A percentile compares a stretch with the other conserved stretches of the same genome.
These are phyloP conservation scores for Erannis defoliaria DNA, from an alignment of 2,888 invertebrate species.

Conservation along the genomic window DNA sequence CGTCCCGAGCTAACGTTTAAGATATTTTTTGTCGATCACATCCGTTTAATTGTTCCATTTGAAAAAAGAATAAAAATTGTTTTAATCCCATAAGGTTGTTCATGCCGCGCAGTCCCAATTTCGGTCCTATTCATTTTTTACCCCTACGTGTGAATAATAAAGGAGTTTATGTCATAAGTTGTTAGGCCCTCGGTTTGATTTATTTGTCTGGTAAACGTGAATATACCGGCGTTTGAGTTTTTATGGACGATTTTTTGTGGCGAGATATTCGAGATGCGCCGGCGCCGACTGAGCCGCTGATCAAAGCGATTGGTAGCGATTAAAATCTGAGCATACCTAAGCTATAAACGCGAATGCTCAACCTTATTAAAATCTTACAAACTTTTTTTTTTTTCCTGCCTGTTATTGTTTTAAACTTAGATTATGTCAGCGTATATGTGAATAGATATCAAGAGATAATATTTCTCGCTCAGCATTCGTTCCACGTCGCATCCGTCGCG, in stretches of 20 bases:
- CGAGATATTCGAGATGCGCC: conserved; percentile 56
- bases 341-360: conserved; percentile 1
- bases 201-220: conserved; percentile 64
- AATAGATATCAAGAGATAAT: background rate
- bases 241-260: conserved; percentile 62
- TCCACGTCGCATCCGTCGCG: conserved; percentile 1
- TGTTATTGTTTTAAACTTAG: background rate
- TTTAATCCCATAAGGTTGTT: conserved; percentile 78
- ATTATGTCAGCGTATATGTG: background rate
- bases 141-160: conserved; percentile 75
- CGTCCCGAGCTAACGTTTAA: conserved; percentile 45
- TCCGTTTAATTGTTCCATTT: conserved; percentile 76
- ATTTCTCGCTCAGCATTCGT: background rate
- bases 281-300: conserved; percentile 69
- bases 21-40: conserved; percentile 75
- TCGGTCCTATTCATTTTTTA: conserved; percentile 56
- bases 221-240: conserved; percentile 69
- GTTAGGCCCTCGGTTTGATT: conserved; percentile 75
- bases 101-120: conserved; percentile 59
- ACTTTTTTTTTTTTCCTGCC: background rate
- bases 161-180: conserved; percentile 82
- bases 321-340: conserved; percentile 46
- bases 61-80: conserved; percentile 70
- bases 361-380: background rate
- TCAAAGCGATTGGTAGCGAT: conserved; percentile 76